A percentile compares a stretch with the other conserved stretches of the same genome.
Conservation (phyloP, 2,113 vertebrate genomes). For the Haemorhous mexicanus region DNA sequence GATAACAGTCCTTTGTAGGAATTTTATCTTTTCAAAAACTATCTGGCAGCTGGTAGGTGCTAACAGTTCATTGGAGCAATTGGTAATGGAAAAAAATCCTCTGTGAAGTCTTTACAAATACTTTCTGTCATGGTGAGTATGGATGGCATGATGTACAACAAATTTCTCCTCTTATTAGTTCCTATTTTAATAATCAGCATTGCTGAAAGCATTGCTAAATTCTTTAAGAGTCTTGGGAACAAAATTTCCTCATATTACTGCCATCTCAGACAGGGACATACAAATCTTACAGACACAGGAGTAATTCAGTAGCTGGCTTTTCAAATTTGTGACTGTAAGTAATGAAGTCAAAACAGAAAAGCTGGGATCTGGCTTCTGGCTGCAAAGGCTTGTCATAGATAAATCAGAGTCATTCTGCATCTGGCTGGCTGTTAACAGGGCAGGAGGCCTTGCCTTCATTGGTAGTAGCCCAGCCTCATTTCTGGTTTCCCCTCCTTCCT, state of each 20-base stretch:
- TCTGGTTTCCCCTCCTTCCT: neutral
- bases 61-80: neutral
- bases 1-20: neutral
- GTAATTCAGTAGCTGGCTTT: neutral
- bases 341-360: neutral
- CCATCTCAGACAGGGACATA: neutral
- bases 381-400: neutral
- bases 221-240: neutral
- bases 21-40: neutral
- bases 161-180: neutral
- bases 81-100: neutral
- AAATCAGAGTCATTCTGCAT: neutral
- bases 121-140: neutral
- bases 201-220: neutral
- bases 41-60: neutral
- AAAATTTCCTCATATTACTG: neutral
- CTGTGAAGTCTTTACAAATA: neutral
- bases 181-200: neutral
- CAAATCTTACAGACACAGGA: neutral
- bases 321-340: neutral
- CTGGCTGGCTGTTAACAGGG: neutral
- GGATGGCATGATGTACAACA: neutral
- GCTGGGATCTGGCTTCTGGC: neutral
- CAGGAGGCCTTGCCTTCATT: neutral
- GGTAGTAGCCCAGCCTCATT: neutral